Conservation (phyloP, 1,140 invertebrate species). For the Caenorhabditis inopinata region DNA sequence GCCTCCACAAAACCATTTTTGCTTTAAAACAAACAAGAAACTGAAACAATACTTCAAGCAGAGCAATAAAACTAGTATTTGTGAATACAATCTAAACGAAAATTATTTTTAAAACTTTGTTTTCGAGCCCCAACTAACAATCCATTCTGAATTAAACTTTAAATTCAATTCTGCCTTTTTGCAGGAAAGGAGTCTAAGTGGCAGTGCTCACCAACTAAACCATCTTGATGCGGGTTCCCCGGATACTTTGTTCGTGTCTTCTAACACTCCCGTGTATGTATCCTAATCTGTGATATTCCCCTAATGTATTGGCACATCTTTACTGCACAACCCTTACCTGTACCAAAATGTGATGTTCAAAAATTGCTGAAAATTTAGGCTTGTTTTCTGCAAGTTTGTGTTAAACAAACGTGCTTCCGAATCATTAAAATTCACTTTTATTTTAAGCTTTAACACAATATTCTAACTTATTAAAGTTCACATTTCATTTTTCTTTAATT, state of each 20-base stretch:
- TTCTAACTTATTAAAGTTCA: background rate
- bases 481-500: background rate
- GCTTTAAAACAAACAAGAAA: too few species aligned
- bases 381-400: too few species aligned
- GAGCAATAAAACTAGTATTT: too few species aligned
- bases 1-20: background rate
- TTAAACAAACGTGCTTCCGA: background rate
- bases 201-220: constrained; percentile 8
- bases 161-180: background rate
- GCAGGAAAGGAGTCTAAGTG: background rate
- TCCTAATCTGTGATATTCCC: constrained; percentile 28
- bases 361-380: too few species aligned
- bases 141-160: too few species aligned
- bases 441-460: background rate
- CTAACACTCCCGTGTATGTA: constrained; percentile 20
- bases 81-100: too few species aligned
- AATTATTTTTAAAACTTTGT: too few species aligned
- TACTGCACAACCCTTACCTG: background rate
- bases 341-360: constrained; percentile 21
- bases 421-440: constrained; percentile 4
- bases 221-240: constrained; percentile 25
- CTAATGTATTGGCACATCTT: background rate
- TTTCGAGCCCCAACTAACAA: too few species aligned
- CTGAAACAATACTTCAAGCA: too few species aligned
- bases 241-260: background rate